Percentiles rank a stretch among this genome's conserved stretches.
Conservation (phyloP, 2,113 vertebrate genomes). For the Steatornis caripensis region DNA sequence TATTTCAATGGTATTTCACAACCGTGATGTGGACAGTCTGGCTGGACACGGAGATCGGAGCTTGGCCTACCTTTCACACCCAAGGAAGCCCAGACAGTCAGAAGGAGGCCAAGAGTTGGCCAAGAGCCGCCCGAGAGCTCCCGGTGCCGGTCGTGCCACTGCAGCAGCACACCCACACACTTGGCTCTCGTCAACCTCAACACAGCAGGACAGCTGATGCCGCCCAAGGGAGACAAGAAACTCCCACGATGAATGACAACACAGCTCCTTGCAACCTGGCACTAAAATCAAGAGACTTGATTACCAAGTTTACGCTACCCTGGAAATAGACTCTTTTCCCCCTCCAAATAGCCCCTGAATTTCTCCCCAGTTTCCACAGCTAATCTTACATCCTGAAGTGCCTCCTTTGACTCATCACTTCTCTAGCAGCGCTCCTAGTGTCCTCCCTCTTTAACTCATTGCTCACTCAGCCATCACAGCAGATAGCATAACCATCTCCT, state of each 20-base stretch:
- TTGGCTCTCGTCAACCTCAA: neutral
- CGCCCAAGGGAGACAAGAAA: neutral
- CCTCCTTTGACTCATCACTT: neutral
- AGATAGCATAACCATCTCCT: neutral
- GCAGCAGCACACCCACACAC: neutral
- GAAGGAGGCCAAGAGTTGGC: neutral
- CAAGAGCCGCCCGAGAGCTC: neutral
- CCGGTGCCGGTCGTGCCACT: accelerated
- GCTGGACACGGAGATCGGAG: neutral
- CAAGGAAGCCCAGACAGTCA: neutral
- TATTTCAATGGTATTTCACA: neutral
- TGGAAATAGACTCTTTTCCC: neutral
- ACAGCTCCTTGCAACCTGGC: neutral
- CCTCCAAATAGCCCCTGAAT: neutral
- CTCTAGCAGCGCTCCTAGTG: neutral
- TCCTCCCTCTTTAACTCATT: neutral
- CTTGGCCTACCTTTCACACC: neutral
- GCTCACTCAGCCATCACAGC: accelerated
- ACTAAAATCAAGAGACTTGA: neutral
- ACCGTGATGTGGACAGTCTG: accelerated
- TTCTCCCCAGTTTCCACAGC: neutral
- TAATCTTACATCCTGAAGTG: no score
- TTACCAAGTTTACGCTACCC: neutral
- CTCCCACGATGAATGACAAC: neutral
- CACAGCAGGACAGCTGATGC: accelerated